Conservation (phyloP, 2,888 invertebrate genomes). For the Diogma glabrata region DNA sequence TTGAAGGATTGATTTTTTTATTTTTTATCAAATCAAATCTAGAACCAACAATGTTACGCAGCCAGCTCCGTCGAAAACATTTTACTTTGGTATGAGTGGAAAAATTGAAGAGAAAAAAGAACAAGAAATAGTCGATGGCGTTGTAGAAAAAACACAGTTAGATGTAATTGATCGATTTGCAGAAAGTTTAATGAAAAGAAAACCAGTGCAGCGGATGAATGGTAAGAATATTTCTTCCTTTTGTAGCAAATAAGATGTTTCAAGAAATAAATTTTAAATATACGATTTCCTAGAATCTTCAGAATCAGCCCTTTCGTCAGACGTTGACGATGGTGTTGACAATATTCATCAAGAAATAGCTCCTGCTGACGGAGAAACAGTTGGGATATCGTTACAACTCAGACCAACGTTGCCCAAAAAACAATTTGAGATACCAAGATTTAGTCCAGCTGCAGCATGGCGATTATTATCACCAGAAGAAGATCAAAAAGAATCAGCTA, state of each 20-base stretch:
- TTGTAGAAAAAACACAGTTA: conserved; percentile 17
- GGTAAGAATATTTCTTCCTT: no score
- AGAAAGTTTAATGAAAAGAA: conserved; percentile 23
- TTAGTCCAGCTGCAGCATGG: conserved; percentile 79
- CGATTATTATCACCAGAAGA: conserved; percentile 40
- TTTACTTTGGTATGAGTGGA: conserved; percentile 72
- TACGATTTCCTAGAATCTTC: conserved; percentile 31
- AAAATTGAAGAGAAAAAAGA: conserved; percentile 32
- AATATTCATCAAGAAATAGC: conserved; percentile 27
- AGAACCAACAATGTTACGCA: not conserved
- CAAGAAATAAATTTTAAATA: not conserved
- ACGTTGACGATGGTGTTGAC: conserved; percentile 36
- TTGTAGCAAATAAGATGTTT: no score
- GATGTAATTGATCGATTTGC: conserved; percentile 31
- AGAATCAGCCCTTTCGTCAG: conserved; percentile 46
- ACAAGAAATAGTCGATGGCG: conserved; percentile 15
- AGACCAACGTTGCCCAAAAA: conserved; percentile 71
- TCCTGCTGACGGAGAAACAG: conserved; percentile 30
- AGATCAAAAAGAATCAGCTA: not conserved
- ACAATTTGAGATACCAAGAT: conserved; percentile 61
- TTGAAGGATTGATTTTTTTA: not conserved
- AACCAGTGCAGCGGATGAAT: not conserved
- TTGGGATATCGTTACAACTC: conserved; percentile 59
- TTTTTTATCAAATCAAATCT: not conserved
- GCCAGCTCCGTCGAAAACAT: conserved; percentile 40